Evolutionary conservation across 2,888 invertebrate genomes (phyloP), one percentile per base, ranked within the genome.

Genomic region (Dioctria linearis): DNA sequence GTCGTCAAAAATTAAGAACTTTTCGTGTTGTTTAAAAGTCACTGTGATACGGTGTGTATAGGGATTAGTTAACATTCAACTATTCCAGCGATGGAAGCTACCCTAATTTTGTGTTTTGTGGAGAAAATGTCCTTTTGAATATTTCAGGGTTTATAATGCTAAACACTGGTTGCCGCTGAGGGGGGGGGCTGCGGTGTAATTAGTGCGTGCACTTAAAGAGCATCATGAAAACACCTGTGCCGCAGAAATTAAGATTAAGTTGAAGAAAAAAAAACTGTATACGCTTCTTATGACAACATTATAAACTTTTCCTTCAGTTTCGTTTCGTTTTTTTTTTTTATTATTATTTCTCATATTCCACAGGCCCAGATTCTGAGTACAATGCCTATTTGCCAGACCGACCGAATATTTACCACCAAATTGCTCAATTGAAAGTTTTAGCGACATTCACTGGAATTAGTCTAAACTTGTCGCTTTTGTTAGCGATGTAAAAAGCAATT

Each of bases 171-270:
- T 25, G 2, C 25, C 43, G 63, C 8, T 39, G 39, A 42, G 49
- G 76, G 63, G 43, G 49, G 46, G 76, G 25, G 25, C n/a, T 8
- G 11, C 8, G 49, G 3, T 54, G 54, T 76, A 76, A 76, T 76
- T 76, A 76, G 76, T 76, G 76, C 63, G 76, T 63, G 63, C 76
- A 76, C 76, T 76, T 76, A 76, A 63, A 63, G 37, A 39, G 61
- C n/a, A 8, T 43, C 49, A 63, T 76, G 63, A 76, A 25, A 57
- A 42, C 76, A 76, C 76, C 76, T 76, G 76, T 63, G 63, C 59
- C 76, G n/a, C n/a, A 54, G 4, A 4, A 6, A 54, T 11, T 54
- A 11, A 54, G 11, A 8, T 13, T 13, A 13, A 13, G 6, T 4
- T 11, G 6, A n/a, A 25, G n/a, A n/a, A 6, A 46, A 69, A 75